Percentiles rank a stretch among this genome's conserved stretches.
phyloP scores from a whole-genome alignment of 2,888 invertebrate species.

The Melieria picta region DNA sequence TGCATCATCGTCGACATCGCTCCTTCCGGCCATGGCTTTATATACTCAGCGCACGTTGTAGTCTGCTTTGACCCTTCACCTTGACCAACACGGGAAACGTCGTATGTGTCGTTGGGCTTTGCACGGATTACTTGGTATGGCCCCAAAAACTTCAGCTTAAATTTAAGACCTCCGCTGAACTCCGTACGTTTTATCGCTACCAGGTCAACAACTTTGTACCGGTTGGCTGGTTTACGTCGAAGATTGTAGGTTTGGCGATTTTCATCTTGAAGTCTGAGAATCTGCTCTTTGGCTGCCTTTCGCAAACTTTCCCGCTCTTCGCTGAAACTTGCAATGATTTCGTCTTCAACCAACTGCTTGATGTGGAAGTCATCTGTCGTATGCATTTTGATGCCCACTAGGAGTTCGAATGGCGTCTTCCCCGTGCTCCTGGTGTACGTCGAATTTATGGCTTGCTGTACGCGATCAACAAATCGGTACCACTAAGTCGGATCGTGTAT shows the following conservation, averaged over 20 bases:
- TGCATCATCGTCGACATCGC: slow-evolving; percentile 14
- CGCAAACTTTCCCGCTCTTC: slow-evolving; percentile 4
- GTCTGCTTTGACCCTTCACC: slow-evolving; percentile 32
- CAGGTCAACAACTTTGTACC: too few relatives aligned
- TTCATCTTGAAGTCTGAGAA: slow-evolving; percentile 7
- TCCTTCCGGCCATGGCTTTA: slow-evolving; percentile 34
- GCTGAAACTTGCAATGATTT: background rate
- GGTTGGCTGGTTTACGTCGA: too few relatives aligned
- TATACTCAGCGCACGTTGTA: slow-evolving; percentile 29
- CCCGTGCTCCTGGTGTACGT: slow-evolving; percentile 23
- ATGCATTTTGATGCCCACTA: slow-evolving; percentile 27
- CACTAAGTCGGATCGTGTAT: slow-evolving; percentile 31
- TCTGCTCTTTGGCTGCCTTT: background rate
- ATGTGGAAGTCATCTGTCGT: slow-evolving; percentile 18
- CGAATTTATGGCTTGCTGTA: slow-evolving; percentile 33
- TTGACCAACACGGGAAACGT: background rate
- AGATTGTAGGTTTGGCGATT: too few relatives aligned
- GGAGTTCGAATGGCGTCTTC: slow-evolving; percentile 27
- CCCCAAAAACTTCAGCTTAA: too few relatives aligned
- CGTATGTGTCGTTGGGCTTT: too few relatives aligned
- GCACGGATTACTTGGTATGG: too few relatives aligned
- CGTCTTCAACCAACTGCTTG: slow-evolving; percentile 20
- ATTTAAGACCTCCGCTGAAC: too few relatives aligned
- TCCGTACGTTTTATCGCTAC: too few relatives aligned
- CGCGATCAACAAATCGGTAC: slow-evolving; percentile 31